Percentiles rank a stretch among this genome's conserved stretches.
These are phyloP conservation scores for Octodon degus DNA, from an alignment of 2,113 vertebrate genomes.

Conservation along the genomic window DNA sequence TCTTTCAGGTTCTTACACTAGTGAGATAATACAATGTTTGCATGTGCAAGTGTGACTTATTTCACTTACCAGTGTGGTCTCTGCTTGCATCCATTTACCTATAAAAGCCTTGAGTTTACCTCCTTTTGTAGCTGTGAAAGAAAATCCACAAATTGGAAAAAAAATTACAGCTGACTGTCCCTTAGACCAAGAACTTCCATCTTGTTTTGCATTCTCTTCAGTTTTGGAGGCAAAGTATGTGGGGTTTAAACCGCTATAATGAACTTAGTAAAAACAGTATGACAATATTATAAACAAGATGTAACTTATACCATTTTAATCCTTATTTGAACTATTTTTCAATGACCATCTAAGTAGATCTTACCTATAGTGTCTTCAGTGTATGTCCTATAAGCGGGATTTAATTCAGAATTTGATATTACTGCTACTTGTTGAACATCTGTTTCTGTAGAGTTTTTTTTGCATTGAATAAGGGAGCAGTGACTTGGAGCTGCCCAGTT, in stretches of 20 bases:
- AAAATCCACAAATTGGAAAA: too few species aligned
- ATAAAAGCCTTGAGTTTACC: too few species aligned
- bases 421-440: neutral
- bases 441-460: neutral
- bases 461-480: neutral
- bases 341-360: neutral
- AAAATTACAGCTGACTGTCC: too few species aligned
- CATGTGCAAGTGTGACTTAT: too few species aligned
- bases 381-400: neutral
- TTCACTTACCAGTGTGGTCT: too few species aligned
- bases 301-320: conserved; percentile 27
- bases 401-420: neutral
- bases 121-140: too few species aligned
- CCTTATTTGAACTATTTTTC: conserved; percentile 32
- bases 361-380: neutral
- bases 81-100: too few species aligned
- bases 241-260: conserved; percentile 24
- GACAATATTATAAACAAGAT: conserved; percentile 10
- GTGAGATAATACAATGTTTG: too few species aligned
- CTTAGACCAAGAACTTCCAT: too few species aligned
- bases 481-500: neutral
- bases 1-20: too few species aligned
- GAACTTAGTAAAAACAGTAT: neutral
- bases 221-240: conserved; percentile 32
- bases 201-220: conserved; percentile 26